Percentiles rank a stretch among this genome's conserved stretches.
phyloP scores from a whole-genome alignment of 2,113 vertebrate species.

The Pitta sordida region DNA sequence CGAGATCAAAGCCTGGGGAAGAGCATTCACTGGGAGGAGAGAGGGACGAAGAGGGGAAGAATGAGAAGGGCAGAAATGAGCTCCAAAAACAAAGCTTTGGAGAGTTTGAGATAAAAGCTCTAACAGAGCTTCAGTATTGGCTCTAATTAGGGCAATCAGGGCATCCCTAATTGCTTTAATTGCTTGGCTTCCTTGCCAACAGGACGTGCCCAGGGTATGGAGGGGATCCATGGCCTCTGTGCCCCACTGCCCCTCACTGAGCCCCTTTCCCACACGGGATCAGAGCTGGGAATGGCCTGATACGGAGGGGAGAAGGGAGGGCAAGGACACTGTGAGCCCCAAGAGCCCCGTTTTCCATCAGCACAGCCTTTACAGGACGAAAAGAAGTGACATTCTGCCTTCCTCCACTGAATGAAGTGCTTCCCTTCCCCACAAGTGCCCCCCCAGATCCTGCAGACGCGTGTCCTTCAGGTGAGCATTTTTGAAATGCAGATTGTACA shows the following conservation, averaged over 20 bases:
- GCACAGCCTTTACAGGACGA: neutral
- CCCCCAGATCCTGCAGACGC: neutral
- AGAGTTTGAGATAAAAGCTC: neutral
- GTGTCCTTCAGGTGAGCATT: neutral
- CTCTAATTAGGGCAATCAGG: neutral
- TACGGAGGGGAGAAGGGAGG: neutral
- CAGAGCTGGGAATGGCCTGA: neutral
- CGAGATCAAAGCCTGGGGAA: neutral
- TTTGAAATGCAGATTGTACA: accelerated
- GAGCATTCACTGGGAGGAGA: neutral
- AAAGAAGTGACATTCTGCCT: neutral
- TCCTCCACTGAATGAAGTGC: accelerated
- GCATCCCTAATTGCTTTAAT: neutral
- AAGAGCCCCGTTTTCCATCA: neutral
- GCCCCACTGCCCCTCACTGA: accelerated
- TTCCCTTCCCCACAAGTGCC: neutral
- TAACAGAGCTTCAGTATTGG: neutral
- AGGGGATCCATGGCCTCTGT: neutral
- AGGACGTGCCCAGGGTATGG: neutral
- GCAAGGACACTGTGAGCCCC: neutral
- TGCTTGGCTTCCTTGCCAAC: neutral
- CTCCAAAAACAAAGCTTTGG: neutral
- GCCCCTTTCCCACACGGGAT: accelerated
- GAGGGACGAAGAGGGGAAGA: neutral
- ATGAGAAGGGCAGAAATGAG: neutral